A percentile compares a stretch with the other conserved stretches of the same genome.
These are phyloP conservation scores for Drusus annulatus DNA, from an alignment of 1,140 invertebrate species.

Conservation along the genomic window DNA sequence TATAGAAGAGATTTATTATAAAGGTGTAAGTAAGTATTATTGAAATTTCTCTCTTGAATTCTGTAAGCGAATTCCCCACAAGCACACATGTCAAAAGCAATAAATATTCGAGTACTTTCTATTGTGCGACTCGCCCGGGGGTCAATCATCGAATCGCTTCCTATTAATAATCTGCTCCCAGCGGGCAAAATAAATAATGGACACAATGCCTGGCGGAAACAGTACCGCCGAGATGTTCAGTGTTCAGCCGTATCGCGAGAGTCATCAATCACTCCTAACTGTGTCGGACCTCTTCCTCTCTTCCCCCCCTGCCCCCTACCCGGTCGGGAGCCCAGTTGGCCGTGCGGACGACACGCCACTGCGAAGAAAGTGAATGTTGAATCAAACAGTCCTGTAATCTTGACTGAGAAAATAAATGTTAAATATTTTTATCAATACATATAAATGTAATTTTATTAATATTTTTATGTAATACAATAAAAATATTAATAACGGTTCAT, in stretches of 20 bases:
- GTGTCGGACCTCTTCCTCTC: conserved; percentile 6
- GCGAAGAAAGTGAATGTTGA: conserved; percentile 10
- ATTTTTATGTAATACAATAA: too few relatives aligned
- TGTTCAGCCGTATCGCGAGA: not conserved
- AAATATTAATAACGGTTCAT: too few relatives aligned
- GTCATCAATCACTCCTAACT: conserved; percentile 25
- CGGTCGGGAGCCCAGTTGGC: too few relatives aligned
- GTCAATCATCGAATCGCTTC: conserved; percentile 36
- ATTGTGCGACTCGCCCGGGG: conserved; percentile 9
- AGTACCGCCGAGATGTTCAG: conserved; percentile 1
- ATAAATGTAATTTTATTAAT: too few relatives aligned
- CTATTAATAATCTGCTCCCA: conserved; percentile 31
- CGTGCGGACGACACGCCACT: too few relatives aligned
- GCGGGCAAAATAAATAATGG: conserved; percentile 33
- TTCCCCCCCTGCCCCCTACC: too few relatives aligned
- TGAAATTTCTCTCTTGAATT: too few relatives aligned
- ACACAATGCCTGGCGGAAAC: conserved; percentile 10
- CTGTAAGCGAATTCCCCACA: not conserved
- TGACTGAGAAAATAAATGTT: too few relatives aligned
- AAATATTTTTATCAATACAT: too few relatives aligned
- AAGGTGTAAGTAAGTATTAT: too few relatives aligned
- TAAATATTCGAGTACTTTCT: conserved; percentile 33
- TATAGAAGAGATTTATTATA: too few relatives aligned
- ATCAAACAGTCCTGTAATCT: too few relatives aligned
- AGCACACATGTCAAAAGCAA: conserved; percentile 7